Evolutionary conservation across 2,797 vertebrate species (phyloP).

Genomic region (Neosilurus mollespiculum): DNA sequence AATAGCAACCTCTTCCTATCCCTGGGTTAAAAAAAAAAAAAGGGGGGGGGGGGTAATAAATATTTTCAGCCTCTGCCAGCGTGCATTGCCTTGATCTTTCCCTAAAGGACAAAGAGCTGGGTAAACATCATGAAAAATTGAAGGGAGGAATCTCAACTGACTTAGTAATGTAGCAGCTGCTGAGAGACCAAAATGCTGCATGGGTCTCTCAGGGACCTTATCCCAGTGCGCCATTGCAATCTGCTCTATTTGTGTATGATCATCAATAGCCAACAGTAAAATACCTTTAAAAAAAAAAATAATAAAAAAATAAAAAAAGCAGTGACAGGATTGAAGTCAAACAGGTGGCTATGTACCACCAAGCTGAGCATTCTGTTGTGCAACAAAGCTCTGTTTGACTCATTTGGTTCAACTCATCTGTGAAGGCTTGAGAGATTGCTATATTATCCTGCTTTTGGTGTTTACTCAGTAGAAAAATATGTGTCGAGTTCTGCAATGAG

Average conservation of each 20-base stretch:
- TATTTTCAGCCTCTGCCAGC: conserved; percentile 64
- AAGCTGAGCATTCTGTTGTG: conserved; percentile 10
- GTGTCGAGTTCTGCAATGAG: conserved; percentile 6
- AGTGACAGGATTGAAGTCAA: background rate
- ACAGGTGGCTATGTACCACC: conserved; percentile 26
- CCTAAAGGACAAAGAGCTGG: conserved; percentile 74
- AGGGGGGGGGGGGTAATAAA: conserved; percentile 38
- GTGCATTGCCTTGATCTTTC: conserved; percentile 73
- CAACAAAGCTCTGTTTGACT: conserved; percentile 8
- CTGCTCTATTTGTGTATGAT: conserved; percentile 23
- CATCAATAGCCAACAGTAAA: conserved; percentile 7
- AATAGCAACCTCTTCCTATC: background rate
- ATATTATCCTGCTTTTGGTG: conserved; percentile 25
- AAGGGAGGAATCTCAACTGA: conserved; percentile 72
- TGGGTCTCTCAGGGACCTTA: conserved; percentile 34
- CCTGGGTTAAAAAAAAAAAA: conserved; percentile 12
- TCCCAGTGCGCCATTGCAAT: conserved; percentile 26
- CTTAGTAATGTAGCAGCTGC: conserved; percentile 75
- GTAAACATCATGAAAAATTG: conserved; percentile 85
- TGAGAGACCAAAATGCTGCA: conserved; percentile 59
- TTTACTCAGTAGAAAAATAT: conserved; percentile 14
- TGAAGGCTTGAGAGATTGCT: conserved; percentile 10
- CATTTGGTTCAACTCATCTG: conserved; percentile 14
- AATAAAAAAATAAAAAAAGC: background rate
- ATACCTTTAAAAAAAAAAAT: background rate